phyloP scores from a whole-genome alignment of 2,888 invertebrate genomes.

The Tinea semifulvella region DNA sequence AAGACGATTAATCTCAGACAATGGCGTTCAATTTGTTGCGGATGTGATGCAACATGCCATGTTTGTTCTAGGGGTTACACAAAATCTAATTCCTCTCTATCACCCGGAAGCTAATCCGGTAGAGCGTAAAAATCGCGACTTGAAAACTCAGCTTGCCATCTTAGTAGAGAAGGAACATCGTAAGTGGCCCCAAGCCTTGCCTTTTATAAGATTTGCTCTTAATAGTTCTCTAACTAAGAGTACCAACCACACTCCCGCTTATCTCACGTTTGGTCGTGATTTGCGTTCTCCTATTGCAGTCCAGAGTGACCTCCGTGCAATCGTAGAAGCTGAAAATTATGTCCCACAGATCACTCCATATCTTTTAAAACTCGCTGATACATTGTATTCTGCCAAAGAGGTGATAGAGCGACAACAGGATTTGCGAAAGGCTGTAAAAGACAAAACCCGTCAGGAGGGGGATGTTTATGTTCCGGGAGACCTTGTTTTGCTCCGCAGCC shows the following conservation, averaged over 20 bases:
- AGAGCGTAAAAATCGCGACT: slow-evolving; percentile 20
- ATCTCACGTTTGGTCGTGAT: slow-evolving; percentile 23
- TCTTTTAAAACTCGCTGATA: slow-evolving; percentile 13
- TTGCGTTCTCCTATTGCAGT: slow-evolving; percentile 20
- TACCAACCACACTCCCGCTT: slow-evolving; percentile 21
- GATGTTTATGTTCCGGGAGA: slow-evolving; percentile 8
- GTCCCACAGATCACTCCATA: slow-evolving; percentile 19
- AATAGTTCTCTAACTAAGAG: slow-evolving; percentile 26
- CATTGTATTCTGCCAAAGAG: slow-evolving; percentile 11
- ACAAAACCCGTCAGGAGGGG: not conserved
- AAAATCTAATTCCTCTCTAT: slow-evolving; percentile 26
- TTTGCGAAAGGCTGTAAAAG: slow-evolving; percentile 13
- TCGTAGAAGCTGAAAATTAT: slow-evolving; percentile 13
- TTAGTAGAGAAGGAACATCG: slow-evolving; percentile 21
- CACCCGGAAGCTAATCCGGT: slow-evolving; percentile 26
- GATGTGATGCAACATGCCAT: slow-evolving; percentile 29
- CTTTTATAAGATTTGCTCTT: slow-evolving; percentile 34
- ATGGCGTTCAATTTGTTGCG: slow-evolving; percentile 31
- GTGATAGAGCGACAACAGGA: slow-evolving; percentile 18
- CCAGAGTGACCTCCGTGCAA: slow-evolving; percentile 14
- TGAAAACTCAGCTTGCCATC: slow-evolving; percentile 21
- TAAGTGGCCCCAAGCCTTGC: slow-evolving; percentile 27
- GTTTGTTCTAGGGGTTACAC: slow-evolving; percentile 23
- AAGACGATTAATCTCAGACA: slow-evolving; percentile 30
- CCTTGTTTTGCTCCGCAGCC: not conserved